Evolutionary conservation across 1,140 invertebrate genomes (phyloP), one percentile per base, ranked within the genome.

Genomic region (Delia radicum): DNA sequence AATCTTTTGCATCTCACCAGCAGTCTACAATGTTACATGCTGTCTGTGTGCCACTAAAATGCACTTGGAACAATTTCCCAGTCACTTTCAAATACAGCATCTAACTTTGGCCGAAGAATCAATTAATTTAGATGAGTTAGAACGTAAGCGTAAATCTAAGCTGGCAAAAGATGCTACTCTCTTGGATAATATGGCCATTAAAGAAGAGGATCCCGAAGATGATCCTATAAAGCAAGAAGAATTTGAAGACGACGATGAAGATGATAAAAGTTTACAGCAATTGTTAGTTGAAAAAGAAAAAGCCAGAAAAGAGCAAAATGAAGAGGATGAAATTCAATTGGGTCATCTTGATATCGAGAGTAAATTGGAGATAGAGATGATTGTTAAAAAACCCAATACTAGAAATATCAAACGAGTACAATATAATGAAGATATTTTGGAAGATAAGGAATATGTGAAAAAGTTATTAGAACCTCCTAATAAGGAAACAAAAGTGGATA

Each of bases 1-100:
- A 69, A 81, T 85, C 37, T 85, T 79, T 75, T 85, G 84, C 48
- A 77, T 78, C 6, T 75, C 80, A 7, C 76, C 42, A 75, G 29
- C 65, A 2, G 65, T 69, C 3, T 85, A 81, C 48, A 74, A 81
- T 55, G 77, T 85, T 2, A 77, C 79, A 69, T 85, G 83, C 28
- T 76, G 78, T 31, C 63, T 85, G 12, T 85, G 83, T 42, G 79
- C 72, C 2, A 63, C 78, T 12, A 78, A 80, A 7, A 27, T 85
- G 27, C 26, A 76, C 10, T 78, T 78, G 28, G 77, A 79, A 3
- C 63, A 42, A 18, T 85, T 82, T 61, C 81, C 78, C 0, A 31
- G 79, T 3, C 83, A 85, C 61, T 83, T 85, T 71, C 62, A 33
- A 31, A 42, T 76, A 7, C 81, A 84, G 46, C 73, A 37, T 15